Conservation (phyloP, 2,888 invertebrate genomes). For the Nesidiocoris tenuis region DNA sequence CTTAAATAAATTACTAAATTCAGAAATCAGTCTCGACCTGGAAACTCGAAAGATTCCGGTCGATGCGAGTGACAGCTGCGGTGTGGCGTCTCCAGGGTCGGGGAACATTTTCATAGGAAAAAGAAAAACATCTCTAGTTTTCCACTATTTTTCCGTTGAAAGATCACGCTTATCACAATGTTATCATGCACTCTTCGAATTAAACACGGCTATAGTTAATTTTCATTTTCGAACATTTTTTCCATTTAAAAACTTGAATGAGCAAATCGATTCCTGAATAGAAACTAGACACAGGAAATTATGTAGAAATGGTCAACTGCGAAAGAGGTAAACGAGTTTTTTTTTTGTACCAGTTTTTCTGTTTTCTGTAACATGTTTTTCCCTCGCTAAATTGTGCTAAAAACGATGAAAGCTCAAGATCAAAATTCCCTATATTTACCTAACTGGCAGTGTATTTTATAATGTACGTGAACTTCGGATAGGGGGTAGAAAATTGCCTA, state of each 20-base stretch:
- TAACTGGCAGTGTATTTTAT: background rate
- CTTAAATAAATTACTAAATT: background rate
- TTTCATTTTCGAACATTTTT: background rate
- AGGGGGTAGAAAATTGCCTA: background rate
- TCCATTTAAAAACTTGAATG: constrained; percentile 6
- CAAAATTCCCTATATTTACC: background rate
- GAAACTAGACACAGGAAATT: constrained; percentile 27
- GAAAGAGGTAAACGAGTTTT: background rate
- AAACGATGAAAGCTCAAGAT: background rate
- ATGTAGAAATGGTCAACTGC: background rate
- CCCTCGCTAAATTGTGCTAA: background rate
- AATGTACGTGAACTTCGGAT: background rate
- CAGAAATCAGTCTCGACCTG: no score
- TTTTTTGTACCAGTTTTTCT: background rate
- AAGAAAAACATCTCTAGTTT: no score
- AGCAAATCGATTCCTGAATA: constrained; percentile 37
- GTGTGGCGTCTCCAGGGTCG: no score
- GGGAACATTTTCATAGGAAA: no score
- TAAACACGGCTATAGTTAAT: no score
- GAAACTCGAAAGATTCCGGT: no score
- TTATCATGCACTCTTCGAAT: background rate
- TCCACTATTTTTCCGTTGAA: background rate
- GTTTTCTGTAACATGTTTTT: background rate
- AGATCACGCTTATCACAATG: background rate
- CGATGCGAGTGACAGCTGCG: no score